phyloP scores from a whole-genome alignment of 2,113 vertebrate genomes.

The Nothoprocta perdicaria region DNA sequence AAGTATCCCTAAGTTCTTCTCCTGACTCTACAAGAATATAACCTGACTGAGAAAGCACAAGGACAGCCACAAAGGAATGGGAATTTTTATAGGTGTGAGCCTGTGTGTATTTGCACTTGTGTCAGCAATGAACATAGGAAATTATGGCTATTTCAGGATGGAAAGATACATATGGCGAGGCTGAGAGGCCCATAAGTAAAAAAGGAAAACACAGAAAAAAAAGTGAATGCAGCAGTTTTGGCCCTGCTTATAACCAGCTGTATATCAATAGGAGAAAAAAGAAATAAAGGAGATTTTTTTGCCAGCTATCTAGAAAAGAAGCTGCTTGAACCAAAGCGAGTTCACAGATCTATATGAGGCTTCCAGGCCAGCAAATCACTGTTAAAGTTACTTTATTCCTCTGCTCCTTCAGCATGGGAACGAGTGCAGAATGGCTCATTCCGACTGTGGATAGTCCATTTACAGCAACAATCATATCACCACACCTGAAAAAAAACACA shows the following conservation, averaged over 20 bases:
- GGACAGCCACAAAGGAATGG: not conserved
- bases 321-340: not conserved
- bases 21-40: not conserved
- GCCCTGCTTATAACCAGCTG: constrained; percentile 74
- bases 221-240: constrained; percentile 60
- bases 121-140: not conserved
- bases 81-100: not conserved
- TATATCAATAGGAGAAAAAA: constrained; percentile 12
- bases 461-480: constrained; percentile 98
- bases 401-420: constrained; percentile 98
- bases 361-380: constrained; percentile 97
- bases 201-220: not conserved
- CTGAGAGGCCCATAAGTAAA: not conserved
- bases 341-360: constrained; percentile 80
- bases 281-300: constrained; percentile 24
- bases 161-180: constrained; percentile 10
- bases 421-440: constrained; percentile 97
- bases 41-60: not conserved
- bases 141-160: constrained; percentile 40
- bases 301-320: constrained; percentile 52
- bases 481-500: constrained; percentile 83
- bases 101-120: not conserved
- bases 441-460: constrained; percentile 93
- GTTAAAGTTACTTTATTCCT: constrained; percentile 95
- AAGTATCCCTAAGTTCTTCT: not conserved